These are phyloP conservation scores for Lepidocyrtinus sp. DNA, from an alignment of 2,888 invertebrate species.

Conservation along the genomic window DNA sequence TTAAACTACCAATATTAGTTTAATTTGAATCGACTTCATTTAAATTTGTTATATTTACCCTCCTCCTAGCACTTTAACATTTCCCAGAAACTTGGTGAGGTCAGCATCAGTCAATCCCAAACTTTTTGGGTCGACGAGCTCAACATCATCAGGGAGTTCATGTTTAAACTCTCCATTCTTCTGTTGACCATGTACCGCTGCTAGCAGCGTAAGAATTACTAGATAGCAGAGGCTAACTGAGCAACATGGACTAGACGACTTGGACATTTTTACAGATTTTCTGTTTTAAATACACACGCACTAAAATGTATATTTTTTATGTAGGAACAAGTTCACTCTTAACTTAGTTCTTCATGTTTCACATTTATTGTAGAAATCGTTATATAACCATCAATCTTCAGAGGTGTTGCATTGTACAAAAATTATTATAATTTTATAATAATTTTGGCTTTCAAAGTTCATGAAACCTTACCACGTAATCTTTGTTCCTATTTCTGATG, in stretches of 20 bases:
- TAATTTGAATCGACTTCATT: too few relatives aligned
- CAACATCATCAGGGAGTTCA: conserved; percentile 67
- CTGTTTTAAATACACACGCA: too few relatives aligned
- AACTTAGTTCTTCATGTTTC: too few relatives aligned
- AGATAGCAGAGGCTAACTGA: conserved; percentile 25
- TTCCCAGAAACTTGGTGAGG: conserved; percentile 68
- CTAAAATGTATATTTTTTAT: too few relatives aligned
- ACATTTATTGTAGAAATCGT: too few relatives aligned
- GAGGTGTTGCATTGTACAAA: too few relatives aligned
- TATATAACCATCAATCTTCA: too few relatives aligned
- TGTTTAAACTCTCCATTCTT: conserved; percentile 63
- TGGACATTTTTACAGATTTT: conserved; percentile 40
- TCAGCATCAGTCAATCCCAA: conserved; percentile 67
- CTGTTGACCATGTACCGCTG: conserved; percentile 31
- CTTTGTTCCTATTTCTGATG: background rate
- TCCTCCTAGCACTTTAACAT: conserved; percentile 68
- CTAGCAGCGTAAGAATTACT: conserved; percentile 22
- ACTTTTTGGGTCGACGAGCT: conserved; percentile 69
- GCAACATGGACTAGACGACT: conserved; percentile 51
- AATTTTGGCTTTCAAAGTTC: background rate
- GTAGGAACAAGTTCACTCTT: too few relatives aligned
- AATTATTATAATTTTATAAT: background rate
- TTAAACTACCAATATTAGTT: too few relatives aligned
- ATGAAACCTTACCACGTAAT: background rate
- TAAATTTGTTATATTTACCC: conserved; percentile 66